Evolutionary conservation across 2,113 vertebrate species (phyloP).

Genomic region (Drymodes brunneopygia): DNA sequence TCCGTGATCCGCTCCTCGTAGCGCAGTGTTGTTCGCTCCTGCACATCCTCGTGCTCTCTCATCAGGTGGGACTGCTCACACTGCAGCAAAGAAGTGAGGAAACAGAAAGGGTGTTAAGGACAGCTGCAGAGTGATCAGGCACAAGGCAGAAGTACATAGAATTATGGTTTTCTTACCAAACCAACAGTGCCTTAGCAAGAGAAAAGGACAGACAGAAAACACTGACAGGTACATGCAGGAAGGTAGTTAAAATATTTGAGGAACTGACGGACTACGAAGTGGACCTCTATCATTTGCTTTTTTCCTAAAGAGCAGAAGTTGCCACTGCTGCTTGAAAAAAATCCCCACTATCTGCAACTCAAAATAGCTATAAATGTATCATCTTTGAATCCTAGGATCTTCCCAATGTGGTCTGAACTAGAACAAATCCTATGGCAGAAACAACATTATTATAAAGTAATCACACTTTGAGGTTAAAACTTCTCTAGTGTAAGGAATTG

Average conservation of each 20-base stretch:
- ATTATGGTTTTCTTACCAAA: background rate
- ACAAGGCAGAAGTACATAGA: background rate
- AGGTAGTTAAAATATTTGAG: background rate
- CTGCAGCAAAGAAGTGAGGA: slow-evolving; percentile 50
- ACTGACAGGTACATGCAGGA: background rate
- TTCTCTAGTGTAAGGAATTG: background rate
- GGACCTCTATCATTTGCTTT: background rate
- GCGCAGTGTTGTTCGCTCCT: slow-evolving; percentile 79
- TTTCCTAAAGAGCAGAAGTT: background rate
- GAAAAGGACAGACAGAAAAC: background rate
- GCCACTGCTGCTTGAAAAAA: background rate
- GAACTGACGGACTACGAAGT: background rate
- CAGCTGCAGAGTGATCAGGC: background rate
- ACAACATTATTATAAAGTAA: background rate
- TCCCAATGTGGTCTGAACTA: background rate
- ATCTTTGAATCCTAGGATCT: background rate
- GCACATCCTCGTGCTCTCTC: slow-evolving; percentile 84
- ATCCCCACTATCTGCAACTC: background rate
- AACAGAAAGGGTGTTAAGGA: background rate
- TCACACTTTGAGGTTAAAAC: background rate
- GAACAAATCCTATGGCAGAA: background rate
- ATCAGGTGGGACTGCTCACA: slow-evolving; percentile 85
- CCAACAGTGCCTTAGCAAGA: background rate
- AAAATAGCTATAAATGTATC: background rate
- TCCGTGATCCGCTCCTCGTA: slow-evolving; percentile 87